Base-by-base conservation (phyloP, 1,140 invertebrate species). In the Varroa destructor region DNA sequence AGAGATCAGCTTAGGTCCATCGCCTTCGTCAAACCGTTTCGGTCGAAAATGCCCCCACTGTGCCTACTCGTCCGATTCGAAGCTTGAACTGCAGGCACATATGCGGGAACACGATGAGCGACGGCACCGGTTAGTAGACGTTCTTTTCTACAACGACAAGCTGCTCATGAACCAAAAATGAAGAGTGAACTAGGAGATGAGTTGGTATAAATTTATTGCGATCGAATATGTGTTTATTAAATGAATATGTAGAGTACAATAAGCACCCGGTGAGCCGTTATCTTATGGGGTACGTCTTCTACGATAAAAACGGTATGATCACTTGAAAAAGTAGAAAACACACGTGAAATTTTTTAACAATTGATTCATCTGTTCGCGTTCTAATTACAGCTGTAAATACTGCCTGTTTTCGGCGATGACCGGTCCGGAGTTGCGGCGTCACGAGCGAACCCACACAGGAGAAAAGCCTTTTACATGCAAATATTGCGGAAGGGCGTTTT, bases 401-500 rank as follows among this genome's bases (percentile, higher is more conserved):
- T 67, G 61, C 37, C 46, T 67, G 3, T 67, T 67, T 67, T 67
- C 61, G 40, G 61, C 61, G 2, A 46, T 67, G 12, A 67, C 61
- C 12, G 61, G 61, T 40, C 61, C 61, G 1, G 61, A 67, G 61
- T 37, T 67, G 37, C 40, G 61, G 12, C 61, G 72, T 12, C 73
- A 74, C 54, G 73, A 56, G 54, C 73, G 74, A 46, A 75, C 74
- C 36, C 74, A 74, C 58, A 75, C 74, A 12, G 74, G 81, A 0
- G 81, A 82, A 73, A 82, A 82, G 72, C 81, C 81, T 0, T 82
- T 81, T 76, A 73, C 76, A 56, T 82, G 81, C 72, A 74, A 75
- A 25, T 78, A 80, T 67, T 82, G 81, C 74, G 76, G 77, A 3
- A 77, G 81, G 10, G 79, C 81, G n/a, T 82, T 82, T 73, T 81